Base-by-base conservation (phyloP, 2,888 invertebrate species). In the Sphaeridia pumilis region DNA sequence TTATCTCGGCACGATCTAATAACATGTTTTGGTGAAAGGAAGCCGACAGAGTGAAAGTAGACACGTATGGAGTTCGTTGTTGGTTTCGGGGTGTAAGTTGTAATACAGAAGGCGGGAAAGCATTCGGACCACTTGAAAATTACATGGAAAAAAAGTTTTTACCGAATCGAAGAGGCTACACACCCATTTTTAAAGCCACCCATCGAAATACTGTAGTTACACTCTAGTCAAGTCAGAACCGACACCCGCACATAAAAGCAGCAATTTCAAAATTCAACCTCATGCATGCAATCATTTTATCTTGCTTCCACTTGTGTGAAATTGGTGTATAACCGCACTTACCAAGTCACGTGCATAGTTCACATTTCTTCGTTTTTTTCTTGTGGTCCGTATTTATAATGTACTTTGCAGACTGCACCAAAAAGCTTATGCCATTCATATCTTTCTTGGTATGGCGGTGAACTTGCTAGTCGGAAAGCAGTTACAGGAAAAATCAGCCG, bases 1-100 rank as follows among this genome's bases (percentile, higher is more conserved):
- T 38, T 38, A 38, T 38, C 38, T 38, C 38, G 20, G 38, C 38
- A 38, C 38, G 17, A 38, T 38, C 38, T 38, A 38, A 38, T 38
- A 38, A 38, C 20, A 38, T 17, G 38, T 17, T 17, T n/a, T n/a
- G n/a, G 10, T 38, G 4, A 31, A 31, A 31, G 14, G 7, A 31
- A 31, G 31, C 10, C 31, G 14, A 31, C 10, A 31, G 7, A 38
- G 38, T 17, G 20, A 5, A 7, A 17, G 17, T 14, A 20, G 38
- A 38, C 17, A 38, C 12, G 20, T 14, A 14, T 20, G 38, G 17
- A 5, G 17, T 5, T 38, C 5, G 12, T 14, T 5, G 17, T 38
- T 5, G 38, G 38, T 17, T 38, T 38, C 17, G 20, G 38, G 17
- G 38, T 17, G 20, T 5, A 20, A 38, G 38, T 5, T 17, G 38